phyloP scores from a whole-genome alignment of 2,797 vertebrate species.

The Podargus strigoides region DNA sequence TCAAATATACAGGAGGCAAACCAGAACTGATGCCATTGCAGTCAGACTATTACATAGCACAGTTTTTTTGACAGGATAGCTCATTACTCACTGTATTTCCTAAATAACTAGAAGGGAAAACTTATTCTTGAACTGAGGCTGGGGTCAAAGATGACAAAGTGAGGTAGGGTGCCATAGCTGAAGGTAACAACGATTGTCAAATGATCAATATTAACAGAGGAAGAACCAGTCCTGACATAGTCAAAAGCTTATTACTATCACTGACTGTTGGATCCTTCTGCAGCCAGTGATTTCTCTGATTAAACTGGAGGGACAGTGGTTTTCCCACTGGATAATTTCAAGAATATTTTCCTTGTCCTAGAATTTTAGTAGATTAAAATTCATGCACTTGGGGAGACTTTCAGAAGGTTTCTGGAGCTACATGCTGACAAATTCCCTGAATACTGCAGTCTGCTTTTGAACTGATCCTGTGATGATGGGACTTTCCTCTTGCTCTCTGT shows the following conservation, averaged over 20 bases:
- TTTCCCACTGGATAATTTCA: background rate
- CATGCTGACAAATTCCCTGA: background rate
- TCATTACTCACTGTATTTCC: background rate
- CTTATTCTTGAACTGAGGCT: background rate
- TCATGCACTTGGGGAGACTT: background rate
- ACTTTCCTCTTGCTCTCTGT: background rate
- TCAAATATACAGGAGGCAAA: background rate
- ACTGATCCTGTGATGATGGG: background rate
- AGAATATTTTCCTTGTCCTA: background rate
- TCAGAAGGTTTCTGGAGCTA: background rate
- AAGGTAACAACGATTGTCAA: background rate
- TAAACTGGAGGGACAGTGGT: background rate
- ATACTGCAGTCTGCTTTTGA: background rate
- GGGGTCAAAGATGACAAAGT: background rate
- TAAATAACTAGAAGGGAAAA: background rate
- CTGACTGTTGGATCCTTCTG: background rate
- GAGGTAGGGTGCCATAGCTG: background rate
- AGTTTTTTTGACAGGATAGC: background rate
- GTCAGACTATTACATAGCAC: background rate
- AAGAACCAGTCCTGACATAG: background rate
- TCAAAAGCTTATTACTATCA: background rate
- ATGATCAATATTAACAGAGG: background rate
- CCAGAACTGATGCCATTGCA: background rate
- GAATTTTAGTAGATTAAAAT: constrained; percentile 8
- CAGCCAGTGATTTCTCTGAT: background rate